Evolutionary conservation across 2,113 vertebrate species (phyloP).

Genomic region (Phrynocephalus versicolor): DNA sequence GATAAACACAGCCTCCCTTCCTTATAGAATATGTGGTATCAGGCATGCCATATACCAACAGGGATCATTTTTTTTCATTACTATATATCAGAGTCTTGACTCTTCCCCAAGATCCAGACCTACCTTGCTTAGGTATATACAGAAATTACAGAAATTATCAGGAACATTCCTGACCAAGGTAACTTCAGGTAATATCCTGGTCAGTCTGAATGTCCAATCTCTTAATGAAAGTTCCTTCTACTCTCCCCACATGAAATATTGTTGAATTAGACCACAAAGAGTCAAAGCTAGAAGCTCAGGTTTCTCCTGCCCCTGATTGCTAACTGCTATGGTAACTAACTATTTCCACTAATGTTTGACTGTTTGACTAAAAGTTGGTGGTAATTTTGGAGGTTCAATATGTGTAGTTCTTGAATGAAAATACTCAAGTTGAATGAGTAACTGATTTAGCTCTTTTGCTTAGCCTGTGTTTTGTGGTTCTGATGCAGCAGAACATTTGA

Average conservation of each 20-base stretch:
- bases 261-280: background rate
- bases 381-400: background rate
- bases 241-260: background rate
- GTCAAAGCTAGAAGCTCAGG: background rate
- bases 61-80: background rate
- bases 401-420: background rate
- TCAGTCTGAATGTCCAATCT: background rate
- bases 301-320: too few relatives aligned
- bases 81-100: too few relatives aligned
- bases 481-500: background rate
- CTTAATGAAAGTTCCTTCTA: background rate
- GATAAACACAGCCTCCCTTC: background rate
- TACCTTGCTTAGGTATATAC: background rate
- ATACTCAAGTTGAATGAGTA: background rate
- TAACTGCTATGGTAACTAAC: too few relatives aligned
- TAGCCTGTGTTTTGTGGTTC: background rate
- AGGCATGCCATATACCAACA: background rate
- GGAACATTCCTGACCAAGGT: background rate
- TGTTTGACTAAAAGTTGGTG: background rate
- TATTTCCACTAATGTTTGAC: too few relatives aligned
- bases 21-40: background rate
- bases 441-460: background rate
- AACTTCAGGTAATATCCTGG: background rate
- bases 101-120: background rate
- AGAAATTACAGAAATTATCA: background rate